Evolutionary conservation across 2,113 vertebrate species (phyloP).

Genomic region (western clawed frog (Xenopus tropicalis)): UCB_Xtro_10.0 CM004446.2:127321501-127322000

Average conservation of each 20-base stretch:
- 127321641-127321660: conserved; percentile 90
- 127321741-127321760: conserved; percentile 95
- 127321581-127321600: conserved; percentile 97
- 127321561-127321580: conserved; percentile 96
- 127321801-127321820: conserved; percentile 89
- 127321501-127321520: no score
- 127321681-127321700: no score
- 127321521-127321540: neutral
- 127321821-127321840: no score
- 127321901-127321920: no score
- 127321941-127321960: no score
- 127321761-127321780: conserved; percentile 99
- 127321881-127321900: no score
- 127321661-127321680: neutral
- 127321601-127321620: conserved; percentile 97
- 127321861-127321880: no score
- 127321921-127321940: no score
- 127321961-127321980: no score
- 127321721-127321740: conserved; percentile 69
- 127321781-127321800: conserved; percentile 97
- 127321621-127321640: conserved; percentile 98
- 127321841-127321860: no score
- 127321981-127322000: no score
- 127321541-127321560: conserved; percentile 88
- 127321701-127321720: neutral